Evolutionary conservation across 2,113 vertebrate species (phyloP).

Genomic region (Marcusenius ussheri): DNA sequence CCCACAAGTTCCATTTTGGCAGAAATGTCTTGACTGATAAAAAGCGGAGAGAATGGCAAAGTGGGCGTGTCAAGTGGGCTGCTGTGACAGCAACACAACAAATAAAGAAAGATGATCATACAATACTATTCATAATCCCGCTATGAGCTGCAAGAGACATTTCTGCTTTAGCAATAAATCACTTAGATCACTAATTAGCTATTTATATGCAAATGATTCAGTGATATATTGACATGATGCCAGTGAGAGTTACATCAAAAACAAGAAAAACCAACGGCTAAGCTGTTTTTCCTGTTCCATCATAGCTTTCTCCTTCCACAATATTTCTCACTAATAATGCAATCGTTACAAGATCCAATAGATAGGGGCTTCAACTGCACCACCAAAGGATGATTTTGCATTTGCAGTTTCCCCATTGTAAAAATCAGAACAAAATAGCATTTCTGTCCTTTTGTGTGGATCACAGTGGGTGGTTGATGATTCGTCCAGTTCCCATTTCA

Average conservation of each 20-base stretch:
- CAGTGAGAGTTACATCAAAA: slow-evolving; percentile 25
- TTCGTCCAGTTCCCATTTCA: not conserved
- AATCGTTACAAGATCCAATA: not conserved
- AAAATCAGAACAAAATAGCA: not conserved
- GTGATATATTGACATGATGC: slow-evolving; percentile 37
- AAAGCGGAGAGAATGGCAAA: slow-evolving; percentile 38
- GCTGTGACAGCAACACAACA: slow-evolving; percentile 29
- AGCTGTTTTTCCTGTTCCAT: slow-evolving; percentile 29
- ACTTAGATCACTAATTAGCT: slow-evolving; percentile 28
- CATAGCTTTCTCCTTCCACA: slow-evolving; percentile 22
- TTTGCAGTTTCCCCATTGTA: not conserved
- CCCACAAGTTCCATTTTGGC: slow-evolving; percentile 41
- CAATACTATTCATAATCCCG: slow-evolving; percentile 23
- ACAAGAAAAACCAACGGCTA: slow-evolving; percentile 29
- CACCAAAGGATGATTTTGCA: not conserved
- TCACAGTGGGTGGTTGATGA: not conserved
- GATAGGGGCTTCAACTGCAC: not conserved
- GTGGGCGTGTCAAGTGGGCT: slow-evolving; percentile 31
- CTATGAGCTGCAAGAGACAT: slow-evolving; percentile 28
- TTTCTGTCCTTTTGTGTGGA: not conserved
- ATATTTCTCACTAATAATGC: not conserved
- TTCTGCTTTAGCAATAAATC: slow-evolving; percentile 30
- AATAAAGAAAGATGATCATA: slow-evolving; percentile 25
- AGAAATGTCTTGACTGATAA: slow-evolving; percentile 33
- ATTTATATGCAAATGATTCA: slow-evolving; percentile 29